Evolutionary conservation across 2,113 vertebrate species (phyloP).

Genomic region (Drymodes brunneopygia): DNA sequence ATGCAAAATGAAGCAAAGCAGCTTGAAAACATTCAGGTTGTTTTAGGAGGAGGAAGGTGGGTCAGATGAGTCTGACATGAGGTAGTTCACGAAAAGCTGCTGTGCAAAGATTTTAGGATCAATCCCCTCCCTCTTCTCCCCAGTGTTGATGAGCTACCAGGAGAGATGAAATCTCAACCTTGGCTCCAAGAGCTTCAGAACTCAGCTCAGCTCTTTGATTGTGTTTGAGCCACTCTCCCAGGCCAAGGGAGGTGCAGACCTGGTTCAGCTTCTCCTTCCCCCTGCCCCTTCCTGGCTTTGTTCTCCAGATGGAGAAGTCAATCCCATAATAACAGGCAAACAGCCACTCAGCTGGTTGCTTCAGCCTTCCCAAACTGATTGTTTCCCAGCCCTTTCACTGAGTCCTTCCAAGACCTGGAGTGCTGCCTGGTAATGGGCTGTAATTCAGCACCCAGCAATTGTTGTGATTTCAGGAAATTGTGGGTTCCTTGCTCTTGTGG

Average conservation of each 20-base stretch:
- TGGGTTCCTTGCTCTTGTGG: neutral
- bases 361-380: neutral
- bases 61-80: neutral
- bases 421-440: neutral
- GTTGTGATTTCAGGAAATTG: neutral
- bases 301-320: neutral
- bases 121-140: neutral
- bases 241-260: neutral
- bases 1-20: neutral
- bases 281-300: neutral
- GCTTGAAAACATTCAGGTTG: neutral
- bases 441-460: slow-evolving; percentile 13
- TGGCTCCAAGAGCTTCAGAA: neutral
- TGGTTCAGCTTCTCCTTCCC: neutral
- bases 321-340: slow-evolving; percentile 10
- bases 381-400: neutral
- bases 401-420: neutral
- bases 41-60: no score
- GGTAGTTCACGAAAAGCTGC: neutral
- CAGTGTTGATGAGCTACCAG: neutral
- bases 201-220: neutral
- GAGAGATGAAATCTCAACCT: neutral
- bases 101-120: neutral
- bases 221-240: neutral
- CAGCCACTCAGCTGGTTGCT: neutral